A percentile compares a stretch with the other conserved stretches of the same genome.
Evolutionary conservation across 2,797 vertebrate species (phyloP).

Genomic region (Sebastes diaconus): DNA sequence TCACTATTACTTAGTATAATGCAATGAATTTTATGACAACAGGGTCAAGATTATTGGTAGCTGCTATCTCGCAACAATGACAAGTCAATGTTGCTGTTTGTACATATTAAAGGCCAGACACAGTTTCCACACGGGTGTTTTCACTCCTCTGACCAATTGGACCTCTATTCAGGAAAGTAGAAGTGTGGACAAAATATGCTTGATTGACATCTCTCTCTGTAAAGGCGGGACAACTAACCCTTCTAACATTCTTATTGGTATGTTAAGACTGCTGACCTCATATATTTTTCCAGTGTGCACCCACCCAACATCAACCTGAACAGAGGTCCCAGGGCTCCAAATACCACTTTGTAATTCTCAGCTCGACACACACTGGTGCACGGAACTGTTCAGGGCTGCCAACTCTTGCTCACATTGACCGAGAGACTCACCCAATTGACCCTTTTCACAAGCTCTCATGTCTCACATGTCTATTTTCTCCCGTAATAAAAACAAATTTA

Average conservation of each 20-base stretch:
- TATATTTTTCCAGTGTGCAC: neutral
- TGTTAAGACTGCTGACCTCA: too few relatives aligned
- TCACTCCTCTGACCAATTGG: neutral
- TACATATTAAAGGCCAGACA: neutral
- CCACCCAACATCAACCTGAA: neutral
- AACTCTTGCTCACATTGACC: neutral
- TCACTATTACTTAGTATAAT: too few relatives aligned
- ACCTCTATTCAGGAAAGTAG: too few relatives aligned
- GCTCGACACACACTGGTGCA: neutral
- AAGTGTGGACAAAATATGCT: neutral
- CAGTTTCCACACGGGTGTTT: neutral
- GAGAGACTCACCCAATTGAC: neutral
- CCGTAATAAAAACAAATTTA: neutral
- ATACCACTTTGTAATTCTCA: neutral
- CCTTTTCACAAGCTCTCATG: neutral
- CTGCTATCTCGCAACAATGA: neutral
- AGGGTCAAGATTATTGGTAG: neutral
- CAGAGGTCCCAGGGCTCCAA: neutral
- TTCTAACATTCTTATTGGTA: neutral
- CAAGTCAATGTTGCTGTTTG: neutral
- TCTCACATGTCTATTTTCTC: neutral
- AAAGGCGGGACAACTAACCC: neutral
- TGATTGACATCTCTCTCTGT: neutral
- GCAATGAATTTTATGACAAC: neutral
- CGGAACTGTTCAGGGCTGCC: neutral